These are phyloP conservation scores for Spheniscus humboldti DNA, from an alignment of 2,797 vertebrate species.

Conservation along the genomic window DNA sequence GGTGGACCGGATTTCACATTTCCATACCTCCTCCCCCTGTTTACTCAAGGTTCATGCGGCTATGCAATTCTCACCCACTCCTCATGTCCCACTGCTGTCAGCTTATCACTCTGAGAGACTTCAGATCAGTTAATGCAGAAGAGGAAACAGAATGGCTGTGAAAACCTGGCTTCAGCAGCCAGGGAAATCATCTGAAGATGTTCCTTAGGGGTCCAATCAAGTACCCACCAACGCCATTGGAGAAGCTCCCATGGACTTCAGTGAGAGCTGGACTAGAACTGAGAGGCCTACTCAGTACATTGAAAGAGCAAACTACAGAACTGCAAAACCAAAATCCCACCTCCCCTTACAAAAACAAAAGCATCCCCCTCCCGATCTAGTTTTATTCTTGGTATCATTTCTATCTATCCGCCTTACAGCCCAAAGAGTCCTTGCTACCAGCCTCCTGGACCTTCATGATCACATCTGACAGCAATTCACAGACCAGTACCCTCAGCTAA, in stretches of 20 bases:
- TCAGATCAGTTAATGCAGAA: neutral
- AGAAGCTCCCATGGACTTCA: neutral
- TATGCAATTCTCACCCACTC: neutral
- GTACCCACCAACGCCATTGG: neutral
- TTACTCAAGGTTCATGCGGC: neutral
- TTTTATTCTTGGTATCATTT: neutral
- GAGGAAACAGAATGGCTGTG: neutral
- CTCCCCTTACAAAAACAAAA: neutral
- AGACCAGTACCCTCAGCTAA: neutral
- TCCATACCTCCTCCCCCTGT: neutral
- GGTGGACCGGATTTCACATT: neutral
- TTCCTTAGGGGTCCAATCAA: neutral
- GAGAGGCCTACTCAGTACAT: neutral
- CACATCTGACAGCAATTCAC: slow-evolving; percentile 26
- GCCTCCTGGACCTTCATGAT: neutral
- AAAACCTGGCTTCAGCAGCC: neutral
- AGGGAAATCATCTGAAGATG: neutral
- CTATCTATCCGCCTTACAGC: neutral
- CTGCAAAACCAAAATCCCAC: neutral
- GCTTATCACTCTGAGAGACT: neutral
- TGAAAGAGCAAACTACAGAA: neutral
- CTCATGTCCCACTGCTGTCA: neutral
- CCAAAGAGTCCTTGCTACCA: neutral
- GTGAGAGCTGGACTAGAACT: neutral
- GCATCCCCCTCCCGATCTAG: rapidly evolving